Evolutionary conservation across 2,113 vertebrate species (phyloP).

Genomic region (Perca fluviatilis): DNA sequence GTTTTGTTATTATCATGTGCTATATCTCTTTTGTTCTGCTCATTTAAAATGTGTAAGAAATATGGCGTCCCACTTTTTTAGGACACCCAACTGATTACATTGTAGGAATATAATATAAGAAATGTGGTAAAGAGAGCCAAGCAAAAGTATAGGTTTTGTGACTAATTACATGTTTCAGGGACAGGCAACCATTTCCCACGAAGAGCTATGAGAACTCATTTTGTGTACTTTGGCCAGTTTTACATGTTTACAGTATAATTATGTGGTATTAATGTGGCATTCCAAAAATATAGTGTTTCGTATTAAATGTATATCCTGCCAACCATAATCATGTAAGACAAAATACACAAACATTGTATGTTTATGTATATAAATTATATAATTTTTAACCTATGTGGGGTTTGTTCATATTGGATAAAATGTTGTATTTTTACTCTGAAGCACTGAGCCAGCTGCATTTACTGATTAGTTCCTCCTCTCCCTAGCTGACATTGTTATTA

Average conservation of each 20-base stretch:
- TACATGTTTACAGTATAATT: constrained; percentile 9
- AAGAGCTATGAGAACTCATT: constrained; percentile 28
- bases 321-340: not conserved
- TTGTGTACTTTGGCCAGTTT: constrained; percentile 13
- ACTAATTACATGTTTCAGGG: constrained; percentile 40
- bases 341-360: not conserved
- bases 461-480: constrained; percentile 14
- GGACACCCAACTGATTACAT: not conserved
- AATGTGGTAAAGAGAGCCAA: not conserved
- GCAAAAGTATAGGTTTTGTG: constrained; percentile 22
- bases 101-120: not conserved
- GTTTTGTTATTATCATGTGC: not conserved
- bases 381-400: not conserved
- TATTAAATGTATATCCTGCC: not conserved
- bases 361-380: not conserved
- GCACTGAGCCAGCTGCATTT: constrained; percentile 18
- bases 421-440: no score
- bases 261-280: constrained; percentile 28
- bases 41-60: not conserved
- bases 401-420: not conserved
- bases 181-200: constrained; percentile 32
- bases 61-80: not conserved
- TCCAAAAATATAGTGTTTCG: constrained; percentile 11
- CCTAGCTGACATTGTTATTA: constrained; percentile 22
- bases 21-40: not conserved